Percentiles rank a stretch among this genome's conserved stretches.
These are phyloP conservation scores for Aurelia aurita complex sp. Pacific DNA, from an alignment of 30 jellyfish, hydroid and myxozoan species.

Conservation along the genomic window DNA sequence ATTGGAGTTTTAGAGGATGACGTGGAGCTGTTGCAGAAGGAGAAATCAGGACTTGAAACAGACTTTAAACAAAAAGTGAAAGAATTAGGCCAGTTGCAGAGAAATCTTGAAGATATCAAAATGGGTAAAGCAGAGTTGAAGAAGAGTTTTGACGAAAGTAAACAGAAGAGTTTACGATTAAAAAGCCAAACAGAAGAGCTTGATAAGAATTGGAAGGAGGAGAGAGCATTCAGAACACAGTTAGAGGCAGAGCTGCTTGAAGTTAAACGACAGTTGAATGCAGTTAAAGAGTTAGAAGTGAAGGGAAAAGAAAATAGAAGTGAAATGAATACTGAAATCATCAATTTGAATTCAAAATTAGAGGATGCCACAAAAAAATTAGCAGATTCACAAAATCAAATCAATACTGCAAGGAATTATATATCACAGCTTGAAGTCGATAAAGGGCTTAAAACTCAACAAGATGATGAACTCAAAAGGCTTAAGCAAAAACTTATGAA, in stretches of 20 bases:
- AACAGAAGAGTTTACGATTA: conserved; percentile 7
- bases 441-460: conserved; percentile 40
- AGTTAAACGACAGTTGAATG: conserved; percentile 55
- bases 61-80: conserved; percentile 14
- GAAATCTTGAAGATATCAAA: conserved; percentile 18
- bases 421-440: conserved; percentile 74
- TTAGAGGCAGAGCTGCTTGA: conserved; percentile 39
- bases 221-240: background rate
- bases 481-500: conserved; percentile 46
- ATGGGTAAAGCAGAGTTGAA: conserved; percentile 3
- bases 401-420: conserved; percentile 39
- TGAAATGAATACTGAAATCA: conserved; percentile 20
- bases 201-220: conserved; percentile 17
- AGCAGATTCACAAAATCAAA: conserved; percentile 26
- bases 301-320: conserved; percentile 55
- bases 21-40: conserved; percentile 21
- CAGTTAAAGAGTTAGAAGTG: conserved; percentile 41
- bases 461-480: conserved; percentile 48
- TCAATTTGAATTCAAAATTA: background rate
- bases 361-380: conserved; percentile 5
- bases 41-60: background rate
- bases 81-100: conserved; percentile 10
- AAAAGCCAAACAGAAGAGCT: conserved; percentile 21
- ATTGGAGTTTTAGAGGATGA: conserved; percentile 21
- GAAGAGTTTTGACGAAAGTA: conserved; percentile 20